Conservation (phyloP, 1,140 invertebrate species). For the Anagrus nilaparvatae region DNA sequence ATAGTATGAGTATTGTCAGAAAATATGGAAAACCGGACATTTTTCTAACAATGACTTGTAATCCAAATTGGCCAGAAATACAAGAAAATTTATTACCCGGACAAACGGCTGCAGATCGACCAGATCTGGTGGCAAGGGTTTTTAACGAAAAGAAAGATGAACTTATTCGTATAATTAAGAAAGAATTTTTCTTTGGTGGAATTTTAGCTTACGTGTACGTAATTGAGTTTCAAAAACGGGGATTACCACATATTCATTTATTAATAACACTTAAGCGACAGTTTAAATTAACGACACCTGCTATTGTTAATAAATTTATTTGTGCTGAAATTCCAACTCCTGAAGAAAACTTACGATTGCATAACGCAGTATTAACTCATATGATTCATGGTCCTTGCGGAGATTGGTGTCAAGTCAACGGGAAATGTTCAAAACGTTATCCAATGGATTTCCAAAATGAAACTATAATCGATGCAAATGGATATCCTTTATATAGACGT, state of each 20-base stretch:
- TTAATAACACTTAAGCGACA: neutral
- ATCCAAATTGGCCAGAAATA: constrained; percentile 15
- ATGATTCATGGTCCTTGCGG: constrained; percentile 33
- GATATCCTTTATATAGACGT: constrained; percentile 19
- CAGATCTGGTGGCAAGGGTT: constrained; percentile 33
- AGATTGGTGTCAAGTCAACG: constrained; percentile 28
- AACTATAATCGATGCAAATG: constrained; percentile 25
- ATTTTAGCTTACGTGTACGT: neutral
- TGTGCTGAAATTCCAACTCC: constrained; percentile 43
- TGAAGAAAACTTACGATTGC: constrained; percentile 32
- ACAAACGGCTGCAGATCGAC: constrained; percentile 25
- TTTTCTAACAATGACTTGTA: constrained; percentile 10
- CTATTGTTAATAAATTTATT: constrained; percentile 1
- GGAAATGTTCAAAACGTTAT: constrained; percentile 33
- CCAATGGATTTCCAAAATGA: constrained; percentile 24
- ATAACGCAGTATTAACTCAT: constrained; percentile 25
- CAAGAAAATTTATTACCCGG: constrained; percentile 20
- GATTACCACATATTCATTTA: constrained; percentile 30
- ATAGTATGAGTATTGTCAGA: constrained; percentile 10
- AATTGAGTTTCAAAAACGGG: constrained; percentile 18
- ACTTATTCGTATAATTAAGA: constrained; percentile 19
- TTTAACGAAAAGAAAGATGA: constrained; percentile 31
- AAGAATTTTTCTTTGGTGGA: constrained; percentile 1
- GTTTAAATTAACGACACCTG: neutral
- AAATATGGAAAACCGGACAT: constrained; percentile 8